Evolutionary conservation across 1,140 invertebrate species (phyloP).

Genomic region (Orchesella cincta): DNA sequence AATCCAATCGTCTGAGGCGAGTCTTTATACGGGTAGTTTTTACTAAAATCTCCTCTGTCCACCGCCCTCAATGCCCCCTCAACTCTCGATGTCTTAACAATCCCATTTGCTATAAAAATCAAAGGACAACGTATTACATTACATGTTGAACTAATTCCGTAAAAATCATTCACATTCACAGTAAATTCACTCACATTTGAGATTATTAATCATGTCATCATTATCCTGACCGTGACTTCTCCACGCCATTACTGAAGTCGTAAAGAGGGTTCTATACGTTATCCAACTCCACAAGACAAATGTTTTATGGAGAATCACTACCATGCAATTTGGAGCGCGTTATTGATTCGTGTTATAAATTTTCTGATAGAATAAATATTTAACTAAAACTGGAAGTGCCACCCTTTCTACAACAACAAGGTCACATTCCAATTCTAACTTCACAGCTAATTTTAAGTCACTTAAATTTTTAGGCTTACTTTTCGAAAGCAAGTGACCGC

Average conservation of each 20-base stretch:
- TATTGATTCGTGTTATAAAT: too few relatives aligned
- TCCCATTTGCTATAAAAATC: slow-evolving; percentile 71
- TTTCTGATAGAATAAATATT: too few relatives aligned
- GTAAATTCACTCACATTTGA: slow-evolving; percentile 69
- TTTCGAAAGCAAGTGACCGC: too few relatives aligned
- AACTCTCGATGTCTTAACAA: slow-evolving; percentile 77
- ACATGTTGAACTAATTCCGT: background rate
- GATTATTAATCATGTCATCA: slow-evolving; percentile 77
- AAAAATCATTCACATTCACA: slow-evolving; percentile 35
- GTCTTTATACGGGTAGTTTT: slow-evolving; percentile 70
- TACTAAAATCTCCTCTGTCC: slow-evolving; percentile 80
- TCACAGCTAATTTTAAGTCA: too few relatives aligned
- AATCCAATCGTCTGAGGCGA: slow-evolving; percentile 85
- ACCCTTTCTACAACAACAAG: too few relatives aligned
- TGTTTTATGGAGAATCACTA: background rate
- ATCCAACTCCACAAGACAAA: background rate
- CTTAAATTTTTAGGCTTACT: too few relatives aligned
- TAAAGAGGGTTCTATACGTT: slow-evolving; percentile 1
- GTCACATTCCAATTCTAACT: too few relatives aligned
- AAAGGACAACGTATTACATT: slow-evolving; percentile 26
- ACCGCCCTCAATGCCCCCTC: slow-evolving; percentile 80
- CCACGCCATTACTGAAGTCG: slow-evolving; percentile 62
- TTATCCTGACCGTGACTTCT: slow-evolving; percentile 81
- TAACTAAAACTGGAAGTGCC: too few relatives aligned
- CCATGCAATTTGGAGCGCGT: too few relatives aligned